Evolutionary conservation across 2,797 vertebrate genomes (phyloP).

Genomic region (Masticophis lateralis): DNA sequence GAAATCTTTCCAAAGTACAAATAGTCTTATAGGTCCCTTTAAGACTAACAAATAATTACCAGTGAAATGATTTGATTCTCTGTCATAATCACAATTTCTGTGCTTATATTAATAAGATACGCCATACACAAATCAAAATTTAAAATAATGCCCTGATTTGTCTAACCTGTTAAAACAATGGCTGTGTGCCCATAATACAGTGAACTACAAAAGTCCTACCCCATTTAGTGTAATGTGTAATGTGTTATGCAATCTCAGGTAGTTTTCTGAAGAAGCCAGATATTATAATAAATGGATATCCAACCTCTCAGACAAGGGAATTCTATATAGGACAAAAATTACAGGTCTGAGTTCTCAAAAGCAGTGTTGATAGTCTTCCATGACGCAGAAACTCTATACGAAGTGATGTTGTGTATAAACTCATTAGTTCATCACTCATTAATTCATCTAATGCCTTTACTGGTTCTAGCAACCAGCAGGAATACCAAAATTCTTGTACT

Average conservation of each 20-base stretch:
- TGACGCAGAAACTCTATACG: background rate
- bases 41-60: background rate
- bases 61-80: background rate
- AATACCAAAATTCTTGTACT: background rate
- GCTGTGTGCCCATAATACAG: background rate
- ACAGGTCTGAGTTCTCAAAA: background rate
- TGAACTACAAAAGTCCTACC: background rate
- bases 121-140: background rate
- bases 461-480: background rate
- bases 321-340: background rate
- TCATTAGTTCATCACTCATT: background rate
- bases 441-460: background rate
- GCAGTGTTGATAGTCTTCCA: background rate
- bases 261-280: background rate
- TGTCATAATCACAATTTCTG: background rate
- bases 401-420: background rate
- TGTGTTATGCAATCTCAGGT: background rate
- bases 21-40: background rate
- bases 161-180: background rate
- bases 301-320: background rate
- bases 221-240: background rate
- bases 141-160: background rate
- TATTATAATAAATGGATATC: background rate
- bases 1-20: background rate
- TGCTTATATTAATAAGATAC: background rate